phyloP scores from a whole-genome alignment of 1,140 invertebrate species.

The Cephus cinctus region DNA sequence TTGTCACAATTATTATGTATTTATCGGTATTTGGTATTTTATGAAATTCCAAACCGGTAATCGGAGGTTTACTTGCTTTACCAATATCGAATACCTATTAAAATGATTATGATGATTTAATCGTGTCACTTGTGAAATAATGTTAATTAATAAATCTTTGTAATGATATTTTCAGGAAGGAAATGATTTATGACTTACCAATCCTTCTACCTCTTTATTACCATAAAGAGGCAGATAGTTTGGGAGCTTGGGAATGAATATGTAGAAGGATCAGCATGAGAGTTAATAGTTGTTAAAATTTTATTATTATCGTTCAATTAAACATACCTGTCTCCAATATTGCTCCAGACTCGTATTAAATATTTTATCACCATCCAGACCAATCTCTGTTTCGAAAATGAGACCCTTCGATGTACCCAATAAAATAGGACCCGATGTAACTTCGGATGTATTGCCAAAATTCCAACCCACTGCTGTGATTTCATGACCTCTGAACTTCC shows the following conservation, averaged over 20 bases:
- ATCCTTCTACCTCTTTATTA: slow-evolving; percentile 68
- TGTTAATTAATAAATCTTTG: slow-evolving; percentile 13
- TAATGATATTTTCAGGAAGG: slow-evolving; percentile 3
- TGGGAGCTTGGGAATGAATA: slow-evolving; percentile 63
- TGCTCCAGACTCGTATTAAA: slow-evolving; percentile 75
- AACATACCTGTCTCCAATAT: slow-evolving; percentile 82
- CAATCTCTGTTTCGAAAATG: slow-evolving; percentile 89
- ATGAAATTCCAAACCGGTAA: slow-evolving; percentile 85
- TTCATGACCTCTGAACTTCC: slow-evolving; percentile 77
- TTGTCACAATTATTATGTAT: slow-evolving; percentile 82
- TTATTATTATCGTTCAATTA: not conserved
- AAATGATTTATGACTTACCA: slow-evolving; percentile 58
- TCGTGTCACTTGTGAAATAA: too few relatives aligned
- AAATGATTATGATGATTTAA: too few relatives aligned
- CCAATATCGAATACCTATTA: slow-evolving; percentile 84
- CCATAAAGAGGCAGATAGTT: slow-evolving; percentile 73
- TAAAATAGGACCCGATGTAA: slow-evolving; percentile 76
- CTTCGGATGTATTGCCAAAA: slow-evolving; percentile 69
- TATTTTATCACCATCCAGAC: slow-evolving; percentile 76
- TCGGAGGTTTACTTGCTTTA: slow-evolving; percentile 68
- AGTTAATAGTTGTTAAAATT: slow-evolving; percentile 9
- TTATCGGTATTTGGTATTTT: slow-evolving; percentile 68
- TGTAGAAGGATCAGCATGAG: slow-evolving; percentile 28
- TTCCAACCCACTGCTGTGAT: slow-evolving; percentile 93
- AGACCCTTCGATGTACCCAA: slow-evolving; percentile 87